These are phyloP conservation scores for Dione vanillae DNA, from an alignment of 2,888 invertebrate species.

Conservation along the genomic window DNA sequence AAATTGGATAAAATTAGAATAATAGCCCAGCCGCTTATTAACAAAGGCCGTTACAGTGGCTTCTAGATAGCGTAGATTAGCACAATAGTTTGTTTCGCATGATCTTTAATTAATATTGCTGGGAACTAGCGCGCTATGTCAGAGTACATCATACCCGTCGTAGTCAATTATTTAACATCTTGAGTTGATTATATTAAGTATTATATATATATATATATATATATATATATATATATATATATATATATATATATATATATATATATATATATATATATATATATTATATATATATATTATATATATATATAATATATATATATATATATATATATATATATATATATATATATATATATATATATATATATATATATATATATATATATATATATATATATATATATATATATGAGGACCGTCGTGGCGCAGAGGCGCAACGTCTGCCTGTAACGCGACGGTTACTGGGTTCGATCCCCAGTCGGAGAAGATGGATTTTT, in stretches of 20 bases:
- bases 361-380: conserved; percentile 14
- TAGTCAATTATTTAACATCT: neutral
- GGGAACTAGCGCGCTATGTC: conserved; percentile 35
- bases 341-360: conserved; percentile 13
- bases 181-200: neutral
- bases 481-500: too few species aligned
- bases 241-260: conserved; percentile 13
- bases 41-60: conserved; percentile 15
- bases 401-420: conserved; percentile 13
- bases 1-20: conserved; percentile 4
- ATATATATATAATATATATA: neutral
- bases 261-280: conserved; percentile 14
- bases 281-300: conserved; percentile 12
- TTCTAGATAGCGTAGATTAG: conserved; percentile 48
- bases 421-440: too few species aligned
- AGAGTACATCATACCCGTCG: neutral
- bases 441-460: too few species aligned
- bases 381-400: conserved; percentile 14
- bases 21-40: conserved; percentile 13
- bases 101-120: conserved; percentile 52
- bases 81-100: conserved; percentile 47
- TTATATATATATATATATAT: conserved; percentile 13
- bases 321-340: conserved; percentile 11
- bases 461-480: too few species aligned
- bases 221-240: conserved; percentile 12